These are phyloP conservation scores for Myotis brandtii DNA, from an alignment of 2,113 vertebrate species.

Conservation along the genomic window DNA sequence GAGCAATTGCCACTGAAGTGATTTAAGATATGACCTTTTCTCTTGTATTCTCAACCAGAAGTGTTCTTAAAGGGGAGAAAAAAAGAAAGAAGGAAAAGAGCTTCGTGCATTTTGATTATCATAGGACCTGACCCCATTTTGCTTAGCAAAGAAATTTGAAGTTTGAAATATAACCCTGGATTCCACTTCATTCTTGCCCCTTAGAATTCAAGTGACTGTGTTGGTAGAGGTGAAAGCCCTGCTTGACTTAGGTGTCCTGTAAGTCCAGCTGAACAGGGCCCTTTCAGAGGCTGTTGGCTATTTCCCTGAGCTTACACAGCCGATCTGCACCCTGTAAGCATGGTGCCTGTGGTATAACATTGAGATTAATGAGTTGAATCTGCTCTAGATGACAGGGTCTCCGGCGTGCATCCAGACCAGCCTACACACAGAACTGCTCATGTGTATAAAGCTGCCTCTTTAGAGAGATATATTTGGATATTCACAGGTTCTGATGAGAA, in stretches of 20 bases:
- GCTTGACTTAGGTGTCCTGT: not conserved
- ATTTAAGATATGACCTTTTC: conserved; percentile 42
- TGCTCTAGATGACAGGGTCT: not conserved
- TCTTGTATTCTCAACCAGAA: conserved; percentile 1
- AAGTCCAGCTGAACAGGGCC: not conserved
- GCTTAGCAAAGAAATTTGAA: conserved; percentile 25
- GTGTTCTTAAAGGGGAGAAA: not conserved
- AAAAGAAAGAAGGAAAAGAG: not conserved
- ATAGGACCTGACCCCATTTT: not conserved
- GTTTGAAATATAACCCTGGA: not conserved
- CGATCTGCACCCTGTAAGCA: not conserved
- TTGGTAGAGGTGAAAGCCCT: not conserved
- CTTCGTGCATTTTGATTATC: not conserved
- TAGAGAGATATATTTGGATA: not conserved
- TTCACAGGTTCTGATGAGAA: not conserved
- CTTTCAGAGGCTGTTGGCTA: not conserved
- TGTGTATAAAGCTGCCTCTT: not conserved
- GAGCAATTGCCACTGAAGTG: conserved; percentile 33
- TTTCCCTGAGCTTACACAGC: not conserved
- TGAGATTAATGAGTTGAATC: not conserved
- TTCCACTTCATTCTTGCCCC: not conserved
- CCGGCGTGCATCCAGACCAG: not conserved
- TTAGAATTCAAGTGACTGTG: not conserved
- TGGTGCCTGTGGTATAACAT: not conserved
- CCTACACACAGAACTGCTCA: not conserved